These are phyloP conservation scores for Troides oblongomaculatus DNA, from an alignment of 2,888 invertebrate genomes.

Conservation along the genomic window DNA sequence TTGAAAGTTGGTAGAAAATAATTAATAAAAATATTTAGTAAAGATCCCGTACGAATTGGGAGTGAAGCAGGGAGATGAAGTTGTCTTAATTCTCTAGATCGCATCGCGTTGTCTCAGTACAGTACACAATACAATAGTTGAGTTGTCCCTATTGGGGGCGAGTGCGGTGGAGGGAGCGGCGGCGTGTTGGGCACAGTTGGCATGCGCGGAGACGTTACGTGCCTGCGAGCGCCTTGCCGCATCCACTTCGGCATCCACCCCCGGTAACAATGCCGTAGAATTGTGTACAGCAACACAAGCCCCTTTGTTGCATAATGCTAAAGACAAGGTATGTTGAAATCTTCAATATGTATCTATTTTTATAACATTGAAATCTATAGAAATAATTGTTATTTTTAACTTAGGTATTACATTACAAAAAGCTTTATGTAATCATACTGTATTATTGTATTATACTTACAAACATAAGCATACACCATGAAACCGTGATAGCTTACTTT, in stretches of 20 bases:
- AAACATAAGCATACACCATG: too few species aligned
- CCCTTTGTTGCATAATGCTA: constrained; percentile 92
- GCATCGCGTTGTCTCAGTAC: constrained; percentile 94
- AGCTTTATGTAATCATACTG: too few species aligned
- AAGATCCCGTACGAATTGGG: too few species aligned
- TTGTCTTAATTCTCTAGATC: constrained; percentile 74
- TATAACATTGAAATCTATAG: too few species aligned
- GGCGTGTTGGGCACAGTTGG: constrained; percentile 95
- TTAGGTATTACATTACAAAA: too few species aligned
- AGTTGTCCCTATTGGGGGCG: constrained; percentile 90
- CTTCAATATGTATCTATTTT: neutral
- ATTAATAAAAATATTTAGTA: neutral
- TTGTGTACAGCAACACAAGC: constrained; percentile 82
- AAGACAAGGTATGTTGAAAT: constrained; percentile 85
- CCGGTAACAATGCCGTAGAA: constrained; percentile 86
- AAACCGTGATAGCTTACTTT: too few species aligned
- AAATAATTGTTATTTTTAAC: too few species aligned
- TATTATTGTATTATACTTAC: too few species aligned
- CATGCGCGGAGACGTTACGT: constrained; percentile 92
- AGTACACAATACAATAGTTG: constrained; percentile 93
- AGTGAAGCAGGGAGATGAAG: too few species aligned
- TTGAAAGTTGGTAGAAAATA: too few species aligned
- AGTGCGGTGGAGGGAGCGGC: constrained; percentile 89
- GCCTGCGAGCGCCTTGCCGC: constrained; percentile 85
- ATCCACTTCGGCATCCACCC: constrained; percentile 88